Percentiles rank a stretch among this genome's conserved stretches.
These are phyloP conservation scores for Xylocopa sonorina DNA, from an alignment of 1,140 invertebrate species.

Conservation along the genomic window DNA sequence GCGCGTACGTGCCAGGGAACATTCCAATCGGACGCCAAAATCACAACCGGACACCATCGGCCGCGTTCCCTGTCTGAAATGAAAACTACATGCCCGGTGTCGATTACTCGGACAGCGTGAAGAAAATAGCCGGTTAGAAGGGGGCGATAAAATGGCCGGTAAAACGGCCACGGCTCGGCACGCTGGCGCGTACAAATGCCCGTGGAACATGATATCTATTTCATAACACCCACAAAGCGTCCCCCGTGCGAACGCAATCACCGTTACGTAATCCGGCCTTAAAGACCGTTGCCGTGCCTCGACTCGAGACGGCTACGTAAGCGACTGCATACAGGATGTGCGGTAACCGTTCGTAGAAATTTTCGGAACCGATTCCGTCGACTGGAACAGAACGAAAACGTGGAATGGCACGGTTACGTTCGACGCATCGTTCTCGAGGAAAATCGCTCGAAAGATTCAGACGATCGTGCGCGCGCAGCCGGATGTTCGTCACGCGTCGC, in stretches of 20 bases:
- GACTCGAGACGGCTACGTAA: background rate
- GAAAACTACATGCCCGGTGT: constrained; percentile 26
- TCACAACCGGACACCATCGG: background rate
- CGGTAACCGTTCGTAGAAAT: no score
- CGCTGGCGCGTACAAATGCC: constrained; percentile 68
- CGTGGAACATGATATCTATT: constrained; percentile 80
- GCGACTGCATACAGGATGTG: background rate
- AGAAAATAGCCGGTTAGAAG: constrained; percentile 36
- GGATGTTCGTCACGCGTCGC: no score
- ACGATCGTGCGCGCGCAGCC: no score
- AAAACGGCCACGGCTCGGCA: constrained; percentile 29
- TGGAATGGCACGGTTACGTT: no score
- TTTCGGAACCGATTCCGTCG: no score
- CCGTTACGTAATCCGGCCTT: constrained; percentile 68
- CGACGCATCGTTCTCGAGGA: no score
- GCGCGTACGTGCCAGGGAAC: background rate
- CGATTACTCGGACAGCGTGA: constrained; percentile 32
- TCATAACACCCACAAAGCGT: constrained; percentile 80
- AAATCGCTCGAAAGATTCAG: no score
- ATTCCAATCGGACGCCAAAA: background rate
- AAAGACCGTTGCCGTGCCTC: constrained; percentile 36
- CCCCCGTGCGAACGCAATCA: constrained; percentile 78
- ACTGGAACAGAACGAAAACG: no score
- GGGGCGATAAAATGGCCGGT: constrained; percentile 45
- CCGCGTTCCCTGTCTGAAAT: background rate